Evolutionary conservation across 37 sponge, comb jelly and placozoan genomes (phyloP), one percentile per base, ranked within the genome.

Genomic region (Halisarca cf. caerulea): DNA sequence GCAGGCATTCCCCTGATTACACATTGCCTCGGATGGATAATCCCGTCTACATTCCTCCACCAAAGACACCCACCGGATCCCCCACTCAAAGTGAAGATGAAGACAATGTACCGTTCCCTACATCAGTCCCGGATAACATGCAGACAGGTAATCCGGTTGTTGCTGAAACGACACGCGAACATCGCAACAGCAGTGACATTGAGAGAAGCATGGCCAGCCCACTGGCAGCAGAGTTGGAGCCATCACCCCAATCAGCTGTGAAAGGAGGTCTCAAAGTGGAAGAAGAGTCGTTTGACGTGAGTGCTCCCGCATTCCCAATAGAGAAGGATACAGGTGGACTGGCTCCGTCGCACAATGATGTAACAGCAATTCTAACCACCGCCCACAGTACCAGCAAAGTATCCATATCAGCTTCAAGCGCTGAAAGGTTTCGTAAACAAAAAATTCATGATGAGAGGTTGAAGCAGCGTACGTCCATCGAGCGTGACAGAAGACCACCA

Each of bases 291-390:
- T 47, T 47, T 47, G 51, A 47, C 6, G 77, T 74, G 15, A 74
- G n/a, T 4, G 77, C 77, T 4, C 77, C 77, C 0, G 77, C 77
- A 20, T 74, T 74, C 41, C 45, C 77, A 41, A 40, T 17, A 15
- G 77, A 74, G 24, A 3, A 40, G 18, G 44, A 23, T 20, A 17
- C 1, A 3, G 41, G 2, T 25, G 77, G 21, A 21, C 30, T 28
- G 30, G 77, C 77, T 44, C 77, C 77, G 24, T 74, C 77, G 2
- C 3, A 74, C n/a, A 40, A 74, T 40, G 77, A 74, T 41, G 77
- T 74, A 1, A 32, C 30, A 6, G 77, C 77, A 20, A 74, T 74
- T 41, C 44, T 74, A n/a, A 41, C 8, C 15, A 32, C 38, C 1
- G 77, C 77, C 20, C 77, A 41, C 77, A 74, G 24, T 2, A 74